Conservation (phyloP, 2,113 vertebrate genomes). For the Cacatua alba region DNA sequence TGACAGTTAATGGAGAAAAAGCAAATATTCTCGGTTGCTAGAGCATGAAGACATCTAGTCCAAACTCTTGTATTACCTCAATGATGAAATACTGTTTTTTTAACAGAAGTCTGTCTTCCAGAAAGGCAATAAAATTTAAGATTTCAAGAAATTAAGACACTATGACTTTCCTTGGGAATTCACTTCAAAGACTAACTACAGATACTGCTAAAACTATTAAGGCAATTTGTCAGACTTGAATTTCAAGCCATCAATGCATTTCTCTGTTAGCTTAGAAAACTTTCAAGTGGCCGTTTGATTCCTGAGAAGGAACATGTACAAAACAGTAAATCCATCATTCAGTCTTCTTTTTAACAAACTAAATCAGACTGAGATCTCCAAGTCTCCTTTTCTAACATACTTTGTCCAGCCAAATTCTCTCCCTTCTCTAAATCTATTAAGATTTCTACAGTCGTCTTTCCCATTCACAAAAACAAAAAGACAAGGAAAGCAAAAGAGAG, state of each 20-base stretch:
- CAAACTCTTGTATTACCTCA: neutral
- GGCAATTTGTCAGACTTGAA: neutral
- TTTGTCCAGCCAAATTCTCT: neutral
- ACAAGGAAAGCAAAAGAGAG: neutral
- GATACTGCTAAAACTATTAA: neutral
- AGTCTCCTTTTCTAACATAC: neutral
- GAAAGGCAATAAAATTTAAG: neutral
- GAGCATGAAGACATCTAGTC: neutral
- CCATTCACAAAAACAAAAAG: neutral
- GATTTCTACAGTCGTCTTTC: neutral
- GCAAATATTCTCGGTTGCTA: neutral
- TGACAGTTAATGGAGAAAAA: neutral
- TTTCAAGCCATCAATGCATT: neutral
- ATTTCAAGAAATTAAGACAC: neutral
- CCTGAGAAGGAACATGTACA: neutral
- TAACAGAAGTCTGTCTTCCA: neutral
- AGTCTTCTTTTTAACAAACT: neutral
- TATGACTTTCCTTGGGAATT: neutral
- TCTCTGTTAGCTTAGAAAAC: neutral
- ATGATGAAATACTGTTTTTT: fast-evolving
- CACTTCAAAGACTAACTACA: neutral
- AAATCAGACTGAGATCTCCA: neutral
- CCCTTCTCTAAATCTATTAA: neutral
- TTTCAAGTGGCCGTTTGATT: neutral
- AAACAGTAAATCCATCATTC: neutral